These are phyloP conservation scores for Oxyura jamaicensis DNA, from an alignment of 2,113 vertebrate genomes.

Conservation along the genomic window DNA sequence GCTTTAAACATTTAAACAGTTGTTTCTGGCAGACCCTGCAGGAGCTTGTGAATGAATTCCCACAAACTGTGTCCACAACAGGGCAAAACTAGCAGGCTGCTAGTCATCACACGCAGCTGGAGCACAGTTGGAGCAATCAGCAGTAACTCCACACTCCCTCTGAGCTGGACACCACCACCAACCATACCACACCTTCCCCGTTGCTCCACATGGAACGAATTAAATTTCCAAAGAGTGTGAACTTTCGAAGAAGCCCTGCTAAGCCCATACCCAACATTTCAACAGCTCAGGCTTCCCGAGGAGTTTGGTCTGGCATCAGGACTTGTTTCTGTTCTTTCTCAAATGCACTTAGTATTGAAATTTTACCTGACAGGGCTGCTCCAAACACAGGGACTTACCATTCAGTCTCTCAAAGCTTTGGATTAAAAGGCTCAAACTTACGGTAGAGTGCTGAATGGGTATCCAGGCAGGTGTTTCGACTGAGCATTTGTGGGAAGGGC, in stretches of 20 bases:
- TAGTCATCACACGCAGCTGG: neutral
- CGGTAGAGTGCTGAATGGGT: slow-evolving; percentile 81
- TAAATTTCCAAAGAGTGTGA: neutral
- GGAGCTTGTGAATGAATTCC: neutral
- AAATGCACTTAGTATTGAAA: neutral
- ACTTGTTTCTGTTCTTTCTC: neutral
- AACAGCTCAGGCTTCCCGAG: neutral
- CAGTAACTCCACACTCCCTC: neutral
- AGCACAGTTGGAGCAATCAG: neutral
- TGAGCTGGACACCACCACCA: neutral
- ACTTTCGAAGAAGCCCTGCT: neutral
- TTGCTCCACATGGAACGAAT: neutral
- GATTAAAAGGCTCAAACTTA: slow-evolving; percentile 76
- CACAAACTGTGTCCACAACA: neutral
- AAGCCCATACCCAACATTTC: neutral
- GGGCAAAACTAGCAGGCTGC: neutral
- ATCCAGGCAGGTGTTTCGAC: slow-evolving; percentile 82
- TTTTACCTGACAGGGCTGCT: neutral
- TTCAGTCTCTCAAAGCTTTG: slow-evolving; percentile 50
- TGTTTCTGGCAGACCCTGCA: neutral
- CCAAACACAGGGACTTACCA: slow-evolving; percentile 25
- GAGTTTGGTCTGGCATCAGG: neutral
- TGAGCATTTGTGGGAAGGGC: slow-evolving; percentile 81
- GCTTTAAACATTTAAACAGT: neutral
- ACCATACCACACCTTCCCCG: rapidly evolving